These are phyloP conservation scores for Nixonia krombeini DNA, from an alignment of 1,140 invertebrate species.

Conservation along the genomic window DNA sequence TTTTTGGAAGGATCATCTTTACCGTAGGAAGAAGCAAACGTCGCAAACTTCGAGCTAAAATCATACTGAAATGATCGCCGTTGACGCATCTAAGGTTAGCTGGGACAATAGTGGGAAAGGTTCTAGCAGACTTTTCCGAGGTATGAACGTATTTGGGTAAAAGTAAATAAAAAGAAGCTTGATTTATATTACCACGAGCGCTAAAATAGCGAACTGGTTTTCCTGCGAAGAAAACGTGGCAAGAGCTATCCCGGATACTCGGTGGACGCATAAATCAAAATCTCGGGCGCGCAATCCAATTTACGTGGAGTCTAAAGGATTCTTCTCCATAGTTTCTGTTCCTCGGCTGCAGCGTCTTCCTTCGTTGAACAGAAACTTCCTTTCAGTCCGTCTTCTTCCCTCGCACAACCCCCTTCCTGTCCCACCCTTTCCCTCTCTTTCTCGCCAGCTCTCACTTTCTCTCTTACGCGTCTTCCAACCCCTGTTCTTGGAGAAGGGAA, in stretches of 20 bases:
- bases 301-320: conserved; percentile 46
- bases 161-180: conserved; percentile 28
- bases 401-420: no score
- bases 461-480: conserved; percentile 19
- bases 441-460: conserved; percentile 6
- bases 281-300: conserved; percentile 48
- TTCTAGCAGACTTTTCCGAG: no score
- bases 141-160: no score
- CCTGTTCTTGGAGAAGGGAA: conserved; percentile 50
- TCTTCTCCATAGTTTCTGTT: conserved; percentile 36
- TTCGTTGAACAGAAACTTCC: conserved; percentile 7
- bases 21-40: no score
- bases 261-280: conserved; percentile 51
- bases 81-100: no score
- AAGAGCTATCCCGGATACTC: conserved; percentile 31
- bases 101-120: no score
- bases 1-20: no score
- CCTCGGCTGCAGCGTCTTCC: conserved; percentile 18
- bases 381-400: conserved; percentile 1
- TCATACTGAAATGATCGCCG: no score
- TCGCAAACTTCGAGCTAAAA: no score
- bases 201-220: conserved; percentile 32
- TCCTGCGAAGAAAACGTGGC: conserved; percentile 22
- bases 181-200: conserved; percentile 20
- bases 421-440: background rate